Percentiles rank a stretch among this genome's conserved stretches.
These are phyloP conservation scores for Parascotia fuliginaria DNA, from an alignment of 2,888 invertebrate species.

Conservation along the genomic window DNA sequence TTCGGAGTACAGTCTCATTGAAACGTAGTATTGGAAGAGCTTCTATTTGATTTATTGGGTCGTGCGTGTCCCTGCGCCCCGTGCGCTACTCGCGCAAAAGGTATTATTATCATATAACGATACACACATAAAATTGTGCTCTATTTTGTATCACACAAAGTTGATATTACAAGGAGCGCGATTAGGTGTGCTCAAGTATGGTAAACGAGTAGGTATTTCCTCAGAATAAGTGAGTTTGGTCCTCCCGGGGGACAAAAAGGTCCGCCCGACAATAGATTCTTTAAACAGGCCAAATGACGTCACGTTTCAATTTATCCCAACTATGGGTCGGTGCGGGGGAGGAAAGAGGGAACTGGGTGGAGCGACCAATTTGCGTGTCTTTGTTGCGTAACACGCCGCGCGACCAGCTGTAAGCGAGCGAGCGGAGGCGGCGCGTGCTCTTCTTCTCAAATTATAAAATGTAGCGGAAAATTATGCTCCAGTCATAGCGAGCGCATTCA, in stretches of 20 bases:
- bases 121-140: slow-evolving; percentile 7
- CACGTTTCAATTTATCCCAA: slow-evolving; percentile 49
- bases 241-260: slow-evolving; percentile 42
- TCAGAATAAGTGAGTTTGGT: slow-evolving; percentile 41
- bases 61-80: slow-evolving; percentile 3
- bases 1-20: slow-evolving; percentile 34
- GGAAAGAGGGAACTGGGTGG: neutral
- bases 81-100: neutral
- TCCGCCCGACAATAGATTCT: slow-evolving; percentile 47
- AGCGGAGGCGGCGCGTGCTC: no score
- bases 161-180: neutral
- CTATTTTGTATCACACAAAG: neutral
- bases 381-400: no score
- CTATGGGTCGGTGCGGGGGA: slow-evolving; percentile 4
- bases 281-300: slow-evolving; percentile 51
- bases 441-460: no score
- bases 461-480: no score
- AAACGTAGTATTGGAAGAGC: slow-evolving; percentile 28
- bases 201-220: slow-evolving; percentile 42
- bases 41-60: slow-evolving; percentile 43
- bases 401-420: no score
- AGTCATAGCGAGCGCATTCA: no score
- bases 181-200: slow-evolving; percentile 17
- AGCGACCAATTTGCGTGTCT: neutral
- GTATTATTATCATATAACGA: slow-evolving; percentile 14